phyloP scores from a whole-genome alignment of 2,113 vertebrate species.

The Eurystomus gularis region DNA sequence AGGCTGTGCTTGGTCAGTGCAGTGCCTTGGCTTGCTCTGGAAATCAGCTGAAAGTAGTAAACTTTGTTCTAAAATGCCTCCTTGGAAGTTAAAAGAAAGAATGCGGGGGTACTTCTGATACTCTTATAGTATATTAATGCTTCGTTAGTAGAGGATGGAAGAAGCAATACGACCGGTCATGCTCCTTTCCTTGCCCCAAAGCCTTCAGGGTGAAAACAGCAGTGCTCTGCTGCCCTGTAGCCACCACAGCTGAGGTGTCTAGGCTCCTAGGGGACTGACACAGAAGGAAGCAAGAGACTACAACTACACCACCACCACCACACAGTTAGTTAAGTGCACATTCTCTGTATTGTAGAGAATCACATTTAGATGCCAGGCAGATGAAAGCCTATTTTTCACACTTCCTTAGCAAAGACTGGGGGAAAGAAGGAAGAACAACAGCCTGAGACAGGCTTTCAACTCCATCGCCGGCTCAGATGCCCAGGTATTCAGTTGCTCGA shows the following conservation, averaged over 20 bases:
- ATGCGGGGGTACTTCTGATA: not conserved
- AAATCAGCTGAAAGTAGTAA: not conserved
- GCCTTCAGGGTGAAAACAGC: not conserved
- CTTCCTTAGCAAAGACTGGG: not conserved
- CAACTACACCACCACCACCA: not conserved
- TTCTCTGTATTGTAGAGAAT: not conserved
- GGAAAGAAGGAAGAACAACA: not conserved
- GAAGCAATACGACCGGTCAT: not conserved
- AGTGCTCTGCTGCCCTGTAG: not conserved
- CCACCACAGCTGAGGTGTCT: not conserved
- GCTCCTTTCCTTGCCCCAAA: not conserved
- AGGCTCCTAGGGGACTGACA: not conserved
- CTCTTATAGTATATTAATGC: not conserved
- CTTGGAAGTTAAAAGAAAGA: not conserved
- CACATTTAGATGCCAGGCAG: not conserved
- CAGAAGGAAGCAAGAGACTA: not conserved
- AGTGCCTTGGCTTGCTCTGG: not conserved
- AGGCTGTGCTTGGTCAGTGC: not conserved
- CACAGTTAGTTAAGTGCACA: not conserved
- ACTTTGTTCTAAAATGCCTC: not conserved
- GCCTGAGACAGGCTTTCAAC: not conserved
- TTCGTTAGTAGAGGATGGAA: not conserved
- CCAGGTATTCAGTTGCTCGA: not conserved
- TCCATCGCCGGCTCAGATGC: not conserved
- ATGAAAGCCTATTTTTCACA: not conserved